Percentiles rank a stretch among this genome's conserved stretches.
Conservation (phyloP, 1,140 invertebrate species). For the Ganaspis sp. region DNA sequence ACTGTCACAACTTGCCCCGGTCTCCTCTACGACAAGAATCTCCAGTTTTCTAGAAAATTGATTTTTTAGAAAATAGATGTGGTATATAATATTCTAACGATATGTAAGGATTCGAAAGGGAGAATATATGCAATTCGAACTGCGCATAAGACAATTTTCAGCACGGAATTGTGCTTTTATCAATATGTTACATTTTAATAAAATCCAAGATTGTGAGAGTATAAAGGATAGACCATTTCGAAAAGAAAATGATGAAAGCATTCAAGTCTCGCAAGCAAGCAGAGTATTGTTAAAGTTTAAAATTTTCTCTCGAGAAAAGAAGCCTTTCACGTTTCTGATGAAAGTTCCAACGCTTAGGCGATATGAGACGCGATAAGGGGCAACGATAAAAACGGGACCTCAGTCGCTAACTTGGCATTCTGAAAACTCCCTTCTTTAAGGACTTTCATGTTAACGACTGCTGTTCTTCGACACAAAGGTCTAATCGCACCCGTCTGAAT, state of each 20-base stretch:
- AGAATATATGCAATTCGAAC: too few species aligned
- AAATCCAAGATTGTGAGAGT: too few species aligned
- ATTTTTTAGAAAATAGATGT: too few species aligned
- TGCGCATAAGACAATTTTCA: too few species aligned
- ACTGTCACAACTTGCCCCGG: too few species aligned
- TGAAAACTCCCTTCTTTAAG: slow-evolving; percentile 14
- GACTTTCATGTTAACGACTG: neutral
- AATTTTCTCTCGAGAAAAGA: neutral
- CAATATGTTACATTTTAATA: too few species aligned
- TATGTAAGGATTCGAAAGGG: too few species aligned
- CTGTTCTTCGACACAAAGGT: neutral
- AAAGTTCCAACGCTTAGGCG: neutral
- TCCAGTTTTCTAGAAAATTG: too few species aligned
- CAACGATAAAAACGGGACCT: slow-evolving; percentile 8
- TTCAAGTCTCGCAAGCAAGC: neutral
- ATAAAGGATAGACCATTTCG: neutral
- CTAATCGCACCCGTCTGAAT: neutral
- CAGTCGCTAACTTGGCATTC: neutral
- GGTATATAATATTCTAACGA: too few species aligned
- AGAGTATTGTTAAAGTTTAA: slow-evolving; percentile 21
- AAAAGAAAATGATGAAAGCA: neutral
- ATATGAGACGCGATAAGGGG: slow-evolving; percentile 14
- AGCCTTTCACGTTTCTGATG: slow-evolving; percentile 8
- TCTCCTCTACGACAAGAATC: too few species aligned
- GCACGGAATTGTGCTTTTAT: too few species aligned